These are phyloP conservation scores for Dendrolimus houi DNA, from an alignment of 2,888 invertebrate genomes.

Conservation along the genomic window DNA sequence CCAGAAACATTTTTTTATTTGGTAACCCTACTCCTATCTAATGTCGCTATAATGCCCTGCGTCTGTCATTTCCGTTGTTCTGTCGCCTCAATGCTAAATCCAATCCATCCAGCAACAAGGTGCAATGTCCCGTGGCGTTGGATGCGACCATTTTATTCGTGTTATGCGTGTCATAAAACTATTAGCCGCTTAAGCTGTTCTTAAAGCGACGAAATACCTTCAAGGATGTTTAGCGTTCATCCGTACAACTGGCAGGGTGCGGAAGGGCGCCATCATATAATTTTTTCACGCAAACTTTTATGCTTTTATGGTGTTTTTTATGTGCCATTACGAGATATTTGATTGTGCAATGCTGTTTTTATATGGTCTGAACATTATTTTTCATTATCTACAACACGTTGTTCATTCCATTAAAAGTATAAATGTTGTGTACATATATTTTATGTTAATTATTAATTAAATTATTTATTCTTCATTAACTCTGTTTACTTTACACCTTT, in stretches of 20 bases:
- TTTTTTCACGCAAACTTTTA: constrained; percentile 43
- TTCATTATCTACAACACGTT: constrained; percentile 69
- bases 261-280: constrained; percentile 55
- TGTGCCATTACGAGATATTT: constrained; percentile 56
- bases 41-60: constrained; percentile 59
- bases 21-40: constrained; percentile 19
- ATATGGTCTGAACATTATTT: constrained; percentile 51
- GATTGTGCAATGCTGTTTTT: constrained; percentile 43
- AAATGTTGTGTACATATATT: not conserved
- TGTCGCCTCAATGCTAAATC: not conserved
- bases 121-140: constrained; percentile 23
- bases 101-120: constrained; percentile 23
- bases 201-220: constrained; percentile 58
- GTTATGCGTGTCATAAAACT: constrained; percentile 75
- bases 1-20: no score
- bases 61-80: constrained; percentile 55
- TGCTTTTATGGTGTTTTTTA: constrained; percentile 52
- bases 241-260: constrained; percentile 39
- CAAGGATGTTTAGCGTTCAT: constrained; percentile 47
- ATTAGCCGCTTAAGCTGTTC: constrained; percentile 73
- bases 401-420: constrained; percentile 20
- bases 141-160: constrained; percentile 31
- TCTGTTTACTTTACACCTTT: no score
- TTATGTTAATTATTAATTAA: no score
- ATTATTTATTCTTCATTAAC: no score